Evolutionary conservation across 2,113 vertebrate species (phyloP), one percentile per base, ranked within the genome.

Genomic region (Orientallactaga bullata): DNA sequence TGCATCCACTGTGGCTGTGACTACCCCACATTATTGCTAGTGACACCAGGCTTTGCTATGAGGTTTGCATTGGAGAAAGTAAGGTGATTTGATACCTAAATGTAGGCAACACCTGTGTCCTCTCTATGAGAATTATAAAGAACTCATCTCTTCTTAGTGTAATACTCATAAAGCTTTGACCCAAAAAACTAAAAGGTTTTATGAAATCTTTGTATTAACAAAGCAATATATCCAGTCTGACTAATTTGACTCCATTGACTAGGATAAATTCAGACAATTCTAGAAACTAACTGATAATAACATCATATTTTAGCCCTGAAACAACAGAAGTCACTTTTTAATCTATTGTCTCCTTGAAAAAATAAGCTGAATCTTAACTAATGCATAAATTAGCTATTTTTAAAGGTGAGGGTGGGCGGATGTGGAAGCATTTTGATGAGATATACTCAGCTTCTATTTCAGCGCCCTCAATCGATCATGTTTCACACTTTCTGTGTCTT

Each of bases 341-440:
- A 35, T 17, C 76, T 81, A 85, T 73, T 73, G 28, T 89, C 61
- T 92, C 61, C 79, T 88, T 88, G 55, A 77, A 91, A 58, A 95
- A 92, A 76, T 74, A 61, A 90, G 66, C 9, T 71, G 93, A 85
- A 72, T 94, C 89, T 97, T 95, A 96, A 94, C 30, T 76, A 85
- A 85, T 28, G 81, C 63, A 77, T 94, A 95, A 78, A 94, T 96
- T 83, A 96, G 51, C 69, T 96, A 90, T 95, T 94, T 95, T 97
- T 61, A 88, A 95, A 93, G 82, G 71, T 18, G 3, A 93, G 32
- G 37, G 93, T 93, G 82, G 88, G 66, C 66, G 55, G 78, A 79
- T 95, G 51, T 90, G 93, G 69, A 95, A 93, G n/a, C n/a, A 72
- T 85, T 93, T 84, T 87, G 85, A 94, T 85, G 65, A 95, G 82